Evolutionary conservation across 2,888 invertebrate genomes (phyloP).

Genomic region (Agrochola lota): DNA sequence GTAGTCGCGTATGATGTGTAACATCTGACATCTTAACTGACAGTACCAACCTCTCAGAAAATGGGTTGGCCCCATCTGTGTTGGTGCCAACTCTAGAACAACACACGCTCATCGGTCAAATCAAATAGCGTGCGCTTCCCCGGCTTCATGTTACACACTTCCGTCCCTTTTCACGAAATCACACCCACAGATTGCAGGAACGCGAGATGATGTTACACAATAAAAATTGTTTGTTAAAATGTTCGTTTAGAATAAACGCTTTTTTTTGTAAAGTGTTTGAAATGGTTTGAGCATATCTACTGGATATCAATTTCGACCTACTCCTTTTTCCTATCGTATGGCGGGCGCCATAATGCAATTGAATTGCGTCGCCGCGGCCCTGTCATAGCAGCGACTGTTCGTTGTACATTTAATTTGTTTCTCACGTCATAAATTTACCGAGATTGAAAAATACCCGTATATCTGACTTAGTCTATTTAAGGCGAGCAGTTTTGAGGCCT

Average conservation of each 20-base stretch:
- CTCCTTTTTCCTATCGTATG: slow-evolving; percentile 4
- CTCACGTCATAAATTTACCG: slow-evolving; percentile 47
- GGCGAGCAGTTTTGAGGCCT: not conserved
- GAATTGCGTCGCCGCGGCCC: slow-evolving; percentile 55
- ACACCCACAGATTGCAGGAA: no score
- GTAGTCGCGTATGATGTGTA: no score
- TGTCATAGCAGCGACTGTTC: slow-evolving; percentile 44
- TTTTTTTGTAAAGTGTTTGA: not conserved
- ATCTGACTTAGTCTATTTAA: slow-evolving; percentile 23
- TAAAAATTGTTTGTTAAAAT: not conserved
- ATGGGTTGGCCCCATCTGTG: no score
- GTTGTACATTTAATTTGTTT: slow-evolving; percentile 61
- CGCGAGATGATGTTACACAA: no score
- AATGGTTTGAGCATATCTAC: not conserved
- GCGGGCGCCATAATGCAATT: slow-evolving; percentile 60
- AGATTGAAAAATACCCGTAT: slow-evolving; percentile 50
- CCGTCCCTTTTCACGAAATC: no score
- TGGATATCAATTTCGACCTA: slow-evolving; percentile 15
- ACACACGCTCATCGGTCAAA: no score
- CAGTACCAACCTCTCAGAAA: no score
- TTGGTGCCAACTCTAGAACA: no score
- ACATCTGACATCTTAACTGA: no score
- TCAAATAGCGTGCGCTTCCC: no score
- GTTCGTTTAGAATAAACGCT: not conserved
- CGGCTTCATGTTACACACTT: no score